Evolutionary conservation across 2,797 vertebrate species (phyloP), one percentile per base, ranked within the genome.

Genomic region (Sebastiscus tertius): DNA sequence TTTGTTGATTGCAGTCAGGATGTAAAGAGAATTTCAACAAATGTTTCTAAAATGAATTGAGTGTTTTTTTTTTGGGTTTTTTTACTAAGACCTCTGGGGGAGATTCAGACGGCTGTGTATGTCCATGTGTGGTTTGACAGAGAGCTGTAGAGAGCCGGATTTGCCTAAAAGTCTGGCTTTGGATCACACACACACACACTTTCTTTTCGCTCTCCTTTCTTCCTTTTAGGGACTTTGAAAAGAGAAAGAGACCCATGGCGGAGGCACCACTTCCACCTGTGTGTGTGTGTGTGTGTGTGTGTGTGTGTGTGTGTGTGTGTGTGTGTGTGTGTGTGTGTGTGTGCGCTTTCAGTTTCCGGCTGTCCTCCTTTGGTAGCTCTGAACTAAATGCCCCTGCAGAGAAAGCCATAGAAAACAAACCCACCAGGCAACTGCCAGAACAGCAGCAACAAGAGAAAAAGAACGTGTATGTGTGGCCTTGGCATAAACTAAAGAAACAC

Each of bases 201-300:
- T 64, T 78, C 72, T 89, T 87, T 87, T 82, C 31, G 16, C 64
- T 86, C 70, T 65, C 56, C 58, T 88, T 92, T 93, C 76, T 91
- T 89, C 92, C 92, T 92, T 94, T 93, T 94, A 93, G 83, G 93
- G 93, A 79, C 87, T 88, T 92, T 87, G 73, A 86, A 87, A 85
- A 81, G 82, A 90, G 83, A 84, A 77, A 80, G 54, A 82, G 77
- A 79, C 42, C 69, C 54, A 39, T 77, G 70, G 79, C 27, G 33
- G 80, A 84, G 80, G 83, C 72, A 69, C 46, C 46, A 58, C 75
- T 90, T 91, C 80, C 87, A 92, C 90, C 88, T 90, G 83, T 79
- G 66, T 58, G 75, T 70, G 76, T 77, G 68, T 77, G 75, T 64
- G 73, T 56, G 75, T 59, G 60, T 77, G 65, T 56, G 75, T 69